Conservation (phyloP, 2,797 vertebrate genomes). For the Sarcophilus harrisii region DNA sequence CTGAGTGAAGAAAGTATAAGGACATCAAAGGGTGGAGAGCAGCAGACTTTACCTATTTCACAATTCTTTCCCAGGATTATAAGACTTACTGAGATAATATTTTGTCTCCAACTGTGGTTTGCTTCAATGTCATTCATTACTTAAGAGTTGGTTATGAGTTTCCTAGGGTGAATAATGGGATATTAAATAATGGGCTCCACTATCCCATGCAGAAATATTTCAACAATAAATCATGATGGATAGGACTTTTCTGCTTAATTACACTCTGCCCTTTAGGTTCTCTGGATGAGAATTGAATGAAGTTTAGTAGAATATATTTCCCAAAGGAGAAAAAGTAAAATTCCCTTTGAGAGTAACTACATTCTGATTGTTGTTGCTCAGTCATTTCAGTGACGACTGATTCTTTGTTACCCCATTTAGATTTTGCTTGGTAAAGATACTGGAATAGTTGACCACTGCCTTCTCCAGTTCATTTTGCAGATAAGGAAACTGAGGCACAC, state of each 20-base stretch:
- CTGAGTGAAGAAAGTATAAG: background rate
- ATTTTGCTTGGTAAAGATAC: background rate
- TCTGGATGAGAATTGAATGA: background rate
- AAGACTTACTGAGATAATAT: background rate
- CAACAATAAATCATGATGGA: slow-evolving; percentile 84
- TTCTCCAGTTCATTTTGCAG: background rate
- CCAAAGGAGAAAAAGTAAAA: background rate
- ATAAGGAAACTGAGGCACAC: background rate
- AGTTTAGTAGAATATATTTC: background rate
- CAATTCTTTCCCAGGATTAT: background rate
- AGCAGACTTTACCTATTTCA: background rate
- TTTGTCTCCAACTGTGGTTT: background rate
- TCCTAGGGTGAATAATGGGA: slow-evolving; percentile 83
- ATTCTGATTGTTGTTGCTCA: background rate
- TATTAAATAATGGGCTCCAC: slow-evolving; percentile 82
- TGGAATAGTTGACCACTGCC: background rate
- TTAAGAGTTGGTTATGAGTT: slow-evolving; percentile 83
- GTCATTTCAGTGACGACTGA: background rate
- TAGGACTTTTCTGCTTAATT: slow-evolving; percentile 23
- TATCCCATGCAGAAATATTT: slow-evolving; percentile 85
- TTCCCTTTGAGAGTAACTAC: background rate
- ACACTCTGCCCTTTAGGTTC: background rate
- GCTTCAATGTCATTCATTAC: slow-evolving; percentile 82
- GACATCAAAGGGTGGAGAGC: background rate
- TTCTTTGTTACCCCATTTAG: background rate